These are phyloP conservation scores for Melopsittacus undulatus DNA, from an alignment of 2,797 vertebrate species.

Conservation along the genomic window DNA sequence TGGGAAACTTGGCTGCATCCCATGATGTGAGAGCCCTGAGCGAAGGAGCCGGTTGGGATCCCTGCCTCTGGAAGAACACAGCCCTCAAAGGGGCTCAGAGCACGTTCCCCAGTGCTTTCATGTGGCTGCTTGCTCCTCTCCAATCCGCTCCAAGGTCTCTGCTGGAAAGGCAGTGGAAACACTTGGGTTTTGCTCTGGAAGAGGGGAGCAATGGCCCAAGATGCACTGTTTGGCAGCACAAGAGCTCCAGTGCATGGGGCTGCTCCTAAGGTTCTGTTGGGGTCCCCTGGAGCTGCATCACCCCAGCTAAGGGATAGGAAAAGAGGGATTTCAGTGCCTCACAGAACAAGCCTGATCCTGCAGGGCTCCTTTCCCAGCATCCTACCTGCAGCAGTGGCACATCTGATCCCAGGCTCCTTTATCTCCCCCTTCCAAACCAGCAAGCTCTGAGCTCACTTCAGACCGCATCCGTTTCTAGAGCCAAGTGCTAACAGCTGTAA, in stretches of 20 bases:
- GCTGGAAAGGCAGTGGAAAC: constrained; percentile 15
- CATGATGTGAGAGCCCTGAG: constrained; percentile 9
- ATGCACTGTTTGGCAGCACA: neutral
- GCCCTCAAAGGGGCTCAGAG: constrained; percentile 9
- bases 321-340: neutral
- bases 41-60: neutral
- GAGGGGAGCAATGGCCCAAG: neutral
- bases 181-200: neutral
- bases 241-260: neutral
- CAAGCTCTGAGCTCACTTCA: neutral
- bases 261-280: neutral
- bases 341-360: neutral
- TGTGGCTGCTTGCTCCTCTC: constrained; percentile 27
- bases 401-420: neutral
- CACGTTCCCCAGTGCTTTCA: constrained; percentile 12
- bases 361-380: neutral
- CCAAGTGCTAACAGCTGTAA: neutral
- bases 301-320: neutral
- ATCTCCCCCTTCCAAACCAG: neutral
- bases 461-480: neutral
- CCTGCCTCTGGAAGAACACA: neutral
- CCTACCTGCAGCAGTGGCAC: neutral
- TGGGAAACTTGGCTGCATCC: constrained; percentile 18
- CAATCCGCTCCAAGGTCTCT: neutral
- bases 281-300: neutral